Percentiles rank a stretch among this genome's conserved stretches.
Evolutionary conservation across 2,888 invertebrate species (phyloP).

Genomic region (Nasonia oneida): DNA sequence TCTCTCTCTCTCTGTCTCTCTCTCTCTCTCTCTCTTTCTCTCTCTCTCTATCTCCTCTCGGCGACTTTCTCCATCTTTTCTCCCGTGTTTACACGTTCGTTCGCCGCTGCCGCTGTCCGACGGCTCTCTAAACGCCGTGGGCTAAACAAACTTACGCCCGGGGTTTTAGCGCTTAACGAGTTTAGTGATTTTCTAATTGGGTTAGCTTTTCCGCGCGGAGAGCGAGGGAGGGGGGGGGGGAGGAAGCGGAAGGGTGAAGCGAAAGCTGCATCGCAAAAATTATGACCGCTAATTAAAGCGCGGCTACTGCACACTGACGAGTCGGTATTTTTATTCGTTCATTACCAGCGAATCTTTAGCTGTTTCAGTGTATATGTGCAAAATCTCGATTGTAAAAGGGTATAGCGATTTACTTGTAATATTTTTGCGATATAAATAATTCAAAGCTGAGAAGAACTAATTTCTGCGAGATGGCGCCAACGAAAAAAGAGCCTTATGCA

Average conservation of each 20-base stretch:
- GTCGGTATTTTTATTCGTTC: background rate
- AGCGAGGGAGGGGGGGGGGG: background rate
- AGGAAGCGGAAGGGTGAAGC: background rate
- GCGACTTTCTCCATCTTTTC: slow-evolving; percentile 52
- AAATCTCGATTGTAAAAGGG: too few species aligned
- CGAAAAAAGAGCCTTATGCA: background rate
- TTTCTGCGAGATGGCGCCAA: too few species aligned
- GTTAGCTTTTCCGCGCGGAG: slow-evolving; percentile 60
- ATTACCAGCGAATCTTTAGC: background rate
- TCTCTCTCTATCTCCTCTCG: slow-evolving; percentile 42
- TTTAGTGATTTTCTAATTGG: slow-evolving; percentile 73
- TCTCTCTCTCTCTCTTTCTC: too few species aligned
- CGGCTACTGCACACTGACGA: background rate
- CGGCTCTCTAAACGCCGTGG: slow-evolving; percentile 62
- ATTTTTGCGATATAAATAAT: too few species aligned
- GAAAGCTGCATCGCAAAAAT: slow-evolving; percentile 33
- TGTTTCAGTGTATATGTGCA: too few species aligned
- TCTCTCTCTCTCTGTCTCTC: slow-evolving; percentile 50
- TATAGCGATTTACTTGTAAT: too few species aligned
- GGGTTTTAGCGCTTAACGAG: slow-evolving; percentile 71
- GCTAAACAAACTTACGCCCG: slow-evolving; percentile 70
- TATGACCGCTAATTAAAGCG: slow-evolving; percentile 29
- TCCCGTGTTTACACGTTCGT: slow-evolving; percentile 41
- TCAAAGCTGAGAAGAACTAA: too few species aligned
- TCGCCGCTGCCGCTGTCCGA: background rate